Base-by-base conservation (phyloP, 2,888 invertebrate species). In the Erebia ligea region DNA sequence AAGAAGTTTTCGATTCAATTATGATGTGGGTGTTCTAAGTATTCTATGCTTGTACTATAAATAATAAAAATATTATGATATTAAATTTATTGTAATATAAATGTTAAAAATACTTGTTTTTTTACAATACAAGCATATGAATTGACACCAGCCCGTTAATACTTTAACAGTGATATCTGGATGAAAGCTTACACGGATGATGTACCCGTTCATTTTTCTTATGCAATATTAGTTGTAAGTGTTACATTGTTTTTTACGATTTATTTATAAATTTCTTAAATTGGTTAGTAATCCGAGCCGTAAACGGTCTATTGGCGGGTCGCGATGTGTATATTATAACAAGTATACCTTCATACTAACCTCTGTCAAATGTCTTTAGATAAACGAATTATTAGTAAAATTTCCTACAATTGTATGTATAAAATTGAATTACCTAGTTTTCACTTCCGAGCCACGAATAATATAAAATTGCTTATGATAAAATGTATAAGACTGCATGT, bases 141-240 rank as follows among this genome's bases (percentile, higher is more conserved):
- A 62, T 71, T 21, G 45, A 45, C 62, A 70, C 57, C 61, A 70
- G 19, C 56, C 65, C 68, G 45, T 69, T 73, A 61, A 65, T 70
- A 72, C 69, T 65, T 70, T 58, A 63, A 69, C 58, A 70, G 42
- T 48, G 57, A 62, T 56, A 70, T 68, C 65, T 72, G 63, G 69
- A 68, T 69, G 61, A 62, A 62, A 69, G 52, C 67, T 48, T 68
- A 68, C 67, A 50, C 67, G 50, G 67, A 66, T 76, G 79, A 75
- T 80, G 80, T 81, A 82, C 87, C 85, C 87, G 83, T 89, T 91
- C 84, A 86, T 87, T 86, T 90, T 88, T 91, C 90, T 89, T 91
- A 92, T 92, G 93, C 93, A 93, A 93, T 93, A 92, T 87, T 93
- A 92, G 93, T 82, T 88, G 79, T 93, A 93, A 93, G 93, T 93